A percentile compares a stretch with the other conserved stretches of the same genome.
Conservation (phyloP, 2,888 invertebrate species). For the Polydrusus pterygomalis region DNA sequence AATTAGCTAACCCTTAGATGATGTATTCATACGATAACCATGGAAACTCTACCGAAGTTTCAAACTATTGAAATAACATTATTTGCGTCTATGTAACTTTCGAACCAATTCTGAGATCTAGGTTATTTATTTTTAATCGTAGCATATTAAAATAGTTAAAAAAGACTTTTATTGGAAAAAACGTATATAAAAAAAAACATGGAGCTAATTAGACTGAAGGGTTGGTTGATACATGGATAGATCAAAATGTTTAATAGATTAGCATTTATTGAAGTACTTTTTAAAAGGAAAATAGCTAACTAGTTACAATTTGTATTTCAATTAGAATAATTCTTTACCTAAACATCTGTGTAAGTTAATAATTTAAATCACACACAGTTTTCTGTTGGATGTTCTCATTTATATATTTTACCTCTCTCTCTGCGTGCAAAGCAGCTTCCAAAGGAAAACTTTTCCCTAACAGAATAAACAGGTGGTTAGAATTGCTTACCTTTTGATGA, state of each 20-base stretch:
- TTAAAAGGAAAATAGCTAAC: too few relatives aligned
- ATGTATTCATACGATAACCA: constrained; percentile 22
- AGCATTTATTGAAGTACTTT: too few relatives aligned
- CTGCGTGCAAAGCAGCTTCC: not conserved
- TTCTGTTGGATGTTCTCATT: not conserved
- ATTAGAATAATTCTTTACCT: too few relatives aligned
- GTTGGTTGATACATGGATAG: too few relatives aligned
- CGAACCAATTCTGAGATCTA: not conserved
- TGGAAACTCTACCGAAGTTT: not conserved
- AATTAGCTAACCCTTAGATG: constrained; percentile 16
- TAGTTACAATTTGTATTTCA: too few relatives aligned
- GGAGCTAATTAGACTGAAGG: too few relatives aligned
- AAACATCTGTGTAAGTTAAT: not conserved
- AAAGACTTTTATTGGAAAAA: too few relatives aligned
- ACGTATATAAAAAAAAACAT: too few relatives aligned
- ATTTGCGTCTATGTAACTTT: not conserved
- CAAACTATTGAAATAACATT: not conserved
- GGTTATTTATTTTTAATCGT: not conserved
- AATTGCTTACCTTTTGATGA: constrained; percentile 21
- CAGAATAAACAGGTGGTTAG: constrained; percentile 14
- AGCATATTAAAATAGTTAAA: too few relatives aligned
- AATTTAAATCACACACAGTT: not conserved
- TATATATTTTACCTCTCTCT: not conserved
- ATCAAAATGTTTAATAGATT: too few relatives aligned
- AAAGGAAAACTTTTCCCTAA: not conserved